Evolutionary conservation across 1,140 invertebrate species (phyloP).

Genomic region (Leptopilina boulardi): DNA sequence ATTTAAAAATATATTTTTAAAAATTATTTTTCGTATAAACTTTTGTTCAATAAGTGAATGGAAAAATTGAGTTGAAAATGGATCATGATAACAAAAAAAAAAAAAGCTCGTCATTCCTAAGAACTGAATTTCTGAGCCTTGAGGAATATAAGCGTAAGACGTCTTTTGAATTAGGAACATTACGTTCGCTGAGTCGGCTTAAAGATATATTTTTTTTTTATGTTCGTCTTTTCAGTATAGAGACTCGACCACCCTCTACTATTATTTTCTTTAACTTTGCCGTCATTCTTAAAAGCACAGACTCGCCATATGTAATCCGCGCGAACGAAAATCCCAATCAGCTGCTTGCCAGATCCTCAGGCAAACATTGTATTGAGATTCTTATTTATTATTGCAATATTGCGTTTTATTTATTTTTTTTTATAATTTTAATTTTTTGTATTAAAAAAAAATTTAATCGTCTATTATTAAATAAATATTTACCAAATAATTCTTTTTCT

Average conservation of each 20-base stretch:
- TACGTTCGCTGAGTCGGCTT: slow-evolving; percentile 39
- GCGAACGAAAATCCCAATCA: slow-evolving; percentile 69
- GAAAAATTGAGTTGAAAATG: background rate
- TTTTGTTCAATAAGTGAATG: background rate
- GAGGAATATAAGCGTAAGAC: slow-evolving; percentile 41
- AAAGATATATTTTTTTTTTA: slow-evolving; percentile 20
- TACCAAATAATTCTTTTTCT: no score
- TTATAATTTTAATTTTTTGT: no score
- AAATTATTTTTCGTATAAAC: no score
- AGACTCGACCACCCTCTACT: slow-evolving; percentile 38
- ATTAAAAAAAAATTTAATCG: no score
- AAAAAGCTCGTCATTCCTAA: slow-evolving; percentile 15
- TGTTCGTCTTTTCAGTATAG: slow-evolving; percentile 36
- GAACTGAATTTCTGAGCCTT: slow-evolving; percentile 23
- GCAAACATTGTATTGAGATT: slow-evolving; percentile 62
- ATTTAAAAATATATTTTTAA: no score
- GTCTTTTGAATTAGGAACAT: slow-evolving; percentile 36
- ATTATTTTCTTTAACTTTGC: slow-evolving; percentile 40
- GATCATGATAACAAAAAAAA: slow-evolving; percentile 28
- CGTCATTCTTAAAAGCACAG: slow-evolving; percentile 53
- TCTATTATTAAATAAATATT: no score
- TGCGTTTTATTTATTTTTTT: background rate
- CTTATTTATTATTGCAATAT: slow-evolving; percentile 32
- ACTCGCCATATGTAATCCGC: slow-evolving; percentile 61
- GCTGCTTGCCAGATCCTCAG: slow-evolving; percentile 67